Conservation (phyloP, 2,888 invertebrate species). For the Rhodophaea formosa region DNA sequence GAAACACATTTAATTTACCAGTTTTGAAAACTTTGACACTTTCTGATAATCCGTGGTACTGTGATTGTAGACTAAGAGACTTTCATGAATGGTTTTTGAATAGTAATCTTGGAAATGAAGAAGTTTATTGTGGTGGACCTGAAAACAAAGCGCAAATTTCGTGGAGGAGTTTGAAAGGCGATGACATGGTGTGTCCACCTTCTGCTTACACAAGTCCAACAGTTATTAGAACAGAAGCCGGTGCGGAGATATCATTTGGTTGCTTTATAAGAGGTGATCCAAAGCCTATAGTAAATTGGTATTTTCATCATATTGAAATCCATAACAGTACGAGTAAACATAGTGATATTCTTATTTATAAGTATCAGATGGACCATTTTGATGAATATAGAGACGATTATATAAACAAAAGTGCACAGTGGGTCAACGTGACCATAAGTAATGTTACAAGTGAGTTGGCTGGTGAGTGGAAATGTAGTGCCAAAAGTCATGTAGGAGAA, state of each 20-base stretch:
- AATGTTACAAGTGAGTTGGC: constrained; percentile 91
- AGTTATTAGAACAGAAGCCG: constrained; percentile 86
- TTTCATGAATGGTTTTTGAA: constrained; percentile 91
- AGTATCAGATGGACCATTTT: constrained; percentile 51
- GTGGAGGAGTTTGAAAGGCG: constrained; percentile 88
- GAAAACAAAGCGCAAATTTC: constrained; percentile 82
- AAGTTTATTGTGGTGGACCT: constrained; percentile 87
- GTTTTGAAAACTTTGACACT: constrained; percentile 88
- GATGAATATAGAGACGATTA: constrained; percentile 65
- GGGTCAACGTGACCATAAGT: constrained; percentile 91
- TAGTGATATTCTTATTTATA: constrained; percentile 59
- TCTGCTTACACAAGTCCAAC: constrained; percentile 82
- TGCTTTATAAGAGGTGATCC: constrained; percentile 92
- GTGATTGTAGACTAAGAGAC: constrained; percentile 91
- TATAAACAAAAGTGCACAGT: constrained; percentile 79
- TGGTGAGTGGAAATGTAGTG: constrained; percentile 92
- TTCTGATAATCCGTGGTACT: constrained; percentile 93
- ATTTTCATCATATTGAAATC: constrained; percentile 83
- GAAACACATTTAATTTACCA: constrained; percentile 69
- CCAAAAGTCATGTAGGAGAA: constrained; percentile 84
- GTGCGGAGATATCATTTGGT: constrained; percentile 90
- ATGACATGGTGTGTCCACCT: constrained; percentile 91
- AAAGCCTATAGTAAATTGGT: constrained; percentile 89
- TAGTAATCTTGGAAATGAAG: constrained; percentile 88
- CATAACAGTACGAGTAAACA: constrained; percentile 54